Evolutionary conservation across 2,113 vertebrate species (phyloP).

Genomic region (Chauna torquata): DNA sequence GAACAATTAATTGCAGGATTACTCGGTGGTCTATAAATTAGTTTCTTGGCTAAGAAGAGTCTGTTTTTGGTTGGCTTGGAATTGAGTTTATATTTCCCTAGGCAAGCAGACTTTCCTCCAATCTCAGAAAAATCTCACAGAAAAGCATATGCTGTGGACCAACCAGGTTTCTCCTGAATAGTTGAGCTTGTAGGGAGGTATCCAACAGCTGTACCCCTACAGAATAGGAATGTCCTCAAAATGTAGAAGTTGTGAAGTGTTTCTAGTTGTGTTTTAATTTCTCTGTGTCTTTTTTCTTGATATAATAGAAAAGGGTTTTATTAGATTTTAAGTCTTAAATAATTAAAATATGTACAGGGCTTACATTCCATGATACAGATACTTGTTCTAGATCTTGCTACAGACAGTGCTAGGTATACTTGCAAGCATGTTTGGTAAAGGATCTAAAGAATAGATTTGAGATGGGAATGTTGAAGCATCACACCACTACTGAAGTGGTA

Average conservation of each 20-base stretch:
- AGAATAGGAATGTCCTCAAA: not conserved
- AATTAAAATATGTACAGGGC: not conserved
- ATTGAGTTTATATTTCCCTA: not conserved
- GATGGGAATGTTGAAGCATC: not conserved
- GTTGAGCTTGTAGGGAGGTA: not conserved
- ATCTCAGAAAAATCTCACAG: not conserved
- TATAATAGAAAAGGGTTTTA: not conserved
- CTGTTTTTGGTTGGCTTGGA: not conserved
- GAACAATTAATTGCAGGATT: not conserved
- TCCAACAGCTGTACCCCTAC: not conserved
- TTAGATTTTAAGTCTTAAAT: not conserved
- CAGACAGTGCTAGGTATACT: not conserved
- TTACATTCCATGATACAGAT: not conserved
- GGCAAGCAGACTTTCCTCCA: not conserved
- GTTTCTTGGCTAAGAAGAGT: not conserved
- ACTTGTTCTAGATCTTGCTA: not conserved
- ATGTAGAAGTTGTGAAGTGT: not conserved
- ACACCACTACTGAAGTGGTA: not conserved
- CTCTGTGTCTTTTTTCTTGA: not conserved
- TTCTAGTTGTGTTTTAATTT: not conserved
- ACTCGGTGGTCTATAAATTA: not conserved
- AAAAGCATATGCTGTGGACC: not conserved
- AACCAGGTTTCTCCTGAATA: not conserved
- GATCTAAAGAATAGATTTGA: not conserved
- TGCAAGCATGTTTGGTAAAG: not conserved